A percentile compares a stretch with the other conserved stretches of the same genome.
Evolutionary conservation across 1,140 invertebrate species (phyloP).

Genomic region (Drosophila orosa): DNA sequence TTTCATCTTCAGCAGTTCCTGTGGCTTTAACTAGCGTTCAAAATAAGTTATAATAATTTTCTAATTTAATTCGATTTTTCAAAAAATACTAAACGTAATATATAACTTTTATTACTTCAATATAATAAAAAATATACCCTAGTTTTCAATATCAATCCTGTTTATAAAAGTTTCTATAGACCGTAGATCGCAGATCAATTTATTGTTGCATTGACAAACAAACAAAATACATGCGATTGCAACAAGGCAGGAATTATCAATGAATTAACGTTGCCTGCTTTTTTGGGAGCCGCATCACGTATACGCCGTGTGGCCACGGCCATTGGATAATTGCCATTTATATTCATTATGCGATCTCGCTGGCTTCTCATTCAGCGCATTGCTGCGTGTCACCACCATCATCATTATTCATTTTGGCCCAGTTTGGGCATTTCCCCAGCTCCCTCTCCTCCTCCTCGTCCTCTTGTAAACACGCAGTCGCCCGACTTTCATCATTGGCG

Average conservation of each 20-base stretch:
- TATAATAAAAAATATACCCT: not conserved
- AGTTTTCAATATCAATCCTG: not conserved
- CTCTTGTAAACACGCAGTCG: not conserved
- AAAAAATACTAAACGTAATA: not conserved
- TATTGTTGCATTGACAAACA: not conserved
- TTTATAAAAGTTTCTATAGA: not conserved
- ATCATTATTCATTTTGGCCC: constrained; percentile 77
- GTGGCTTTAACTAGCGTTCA: not conserved
- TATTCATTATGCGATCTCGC: constrained; percentile 68
- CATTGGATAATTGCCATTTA: constrained; percentile 77
- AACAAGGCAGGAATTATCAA: not conserved
- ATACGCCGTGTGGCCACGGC: constrained; percentile 47
- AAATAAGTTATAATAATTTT: not conserved
- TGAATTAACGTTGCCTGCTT: constrained; percentile 52
- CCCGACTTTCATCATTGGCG: constrained; percentile 25
- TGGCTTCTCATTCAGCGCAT: constrained; percentile 50
- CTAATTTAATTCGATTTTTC: not conserved
- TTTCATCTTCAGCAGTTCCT: too few species aligned
- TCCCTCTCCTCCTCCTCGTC: not conserved
- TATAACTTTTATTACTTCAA: not conserved
- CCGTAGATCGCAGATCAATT: not conserved
- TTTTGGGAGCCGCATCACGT: constrained; percentile 35
- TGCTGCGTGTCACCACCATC: constrained; percentile 65
- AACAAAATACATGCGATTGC: not conserved
- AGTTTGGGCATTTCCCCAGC: not conserved